Conservation (phyloP, 2,113 vertebrate species). For the Rafetus swinhoei region DNA sequence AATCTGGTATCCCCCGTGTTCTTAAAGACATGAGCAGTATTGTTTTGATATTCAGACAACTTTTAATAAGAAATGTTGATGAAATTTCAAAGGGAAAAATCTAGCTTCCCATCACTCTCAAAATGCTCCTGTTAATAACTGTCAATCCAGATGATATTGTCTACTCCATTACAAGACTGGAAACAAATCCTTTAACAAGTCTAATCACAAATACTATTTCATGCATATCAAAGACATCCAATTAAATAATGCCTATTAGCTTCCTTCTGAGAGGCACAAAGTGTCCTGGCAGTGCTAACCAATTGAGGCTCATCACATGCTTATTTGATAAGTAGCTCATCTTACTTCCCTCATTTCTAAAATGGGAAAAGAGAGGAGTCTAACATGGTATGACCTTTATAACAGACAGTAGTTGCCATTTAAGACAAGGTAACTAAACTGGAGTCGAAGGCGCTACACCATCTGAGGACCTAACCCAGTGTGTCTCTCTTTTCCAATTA, state of each 20-base stretch:
- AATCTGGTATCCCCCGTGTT: neutral
- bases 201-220: neutral
- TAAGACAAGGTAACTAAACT: fast-evolving
- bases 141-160: neutral
- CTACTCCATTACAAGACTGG: neutral
- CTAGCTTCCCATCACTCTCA: neutral
- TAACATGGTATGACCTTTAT: neutral
- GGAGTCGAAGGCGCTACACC: neutral
- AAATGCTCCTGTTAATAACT: neutral
- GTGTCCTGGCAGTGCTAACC: neutral
- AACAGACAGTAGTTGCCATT: too few relatives aligned
- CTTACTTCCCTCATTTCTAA: neutral
- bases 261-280: neutral
- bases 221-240: neutral
- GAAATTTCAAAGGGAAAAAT: neutral
- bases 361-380: neutral
- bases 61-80: neutral
- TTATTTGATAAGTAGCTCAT: neutral
- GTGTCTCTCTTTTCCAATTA: neutral
- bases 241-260: neutral
- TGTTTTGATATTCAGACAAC: neutral
- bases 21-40: neutral
- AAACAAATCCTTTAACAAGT: neutral
- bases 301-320: too few relatives aligned
- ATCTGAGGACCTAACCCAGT: neutral